Conservation (phyloP, 1,140 invertebrate species). For the Calephelis nemesis region DNA sequence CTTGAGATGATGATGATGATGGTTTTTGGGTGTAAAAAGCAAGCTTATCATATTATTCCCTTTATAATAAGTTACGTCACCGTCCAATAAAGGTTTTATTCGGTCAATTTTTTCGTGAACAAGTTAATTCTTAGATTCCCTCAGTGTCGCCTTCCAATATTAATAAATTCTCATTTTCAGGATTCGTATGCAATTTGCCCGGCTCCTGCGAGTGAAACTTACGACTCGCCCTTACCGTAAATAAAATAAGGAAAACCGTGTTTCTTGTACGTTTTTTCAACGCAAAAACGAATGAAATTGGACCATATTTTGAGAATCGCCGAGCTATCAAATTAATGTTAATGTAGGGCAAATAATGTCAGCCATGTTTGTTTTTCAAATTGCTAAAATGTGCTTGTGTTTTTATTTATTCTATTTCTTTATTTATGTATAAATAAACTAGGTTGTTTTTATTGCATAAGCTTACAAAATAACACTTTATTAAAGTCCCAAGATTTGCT, state of each 20-base stretch:
- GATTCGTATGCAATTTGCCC: constrained; percentile 73
- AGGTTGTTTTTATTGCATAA: too few species aligned
- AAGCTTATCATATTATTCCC: background rate
- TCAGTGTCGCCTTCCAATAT: constrained; percentile 63
- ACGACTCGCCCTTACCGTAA: constrained; percentile 62
- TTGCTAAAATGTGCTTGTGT: background rate
- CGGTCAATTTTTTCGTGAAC: constrained; percentile 46
- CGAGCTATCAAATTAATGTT: constrained; percentile 51
- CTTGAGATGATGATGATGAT: too few species aligned
- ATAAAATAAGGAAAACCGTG: constrained; percentile 51
- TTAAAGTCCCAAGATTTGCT: too few species aligned
- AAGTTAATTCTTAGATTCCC: constrained; percentile 64
- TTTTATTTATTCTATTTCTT: background rate
- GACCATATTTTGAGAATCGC: constrained; percentile 53
- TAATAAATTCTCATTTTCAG: constrained; percentile 74
- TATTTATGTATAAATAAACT: background rate
- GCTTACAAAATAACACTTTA: too few species aligned
- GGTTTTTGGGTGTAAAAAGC: background rate
- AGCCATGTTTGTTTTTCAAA: background rate
- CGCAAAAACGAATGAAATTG: constrained; percentile 55
- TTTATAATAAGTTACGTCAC: background rate
- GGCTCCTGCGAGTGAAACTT: constrained; percentile 62
- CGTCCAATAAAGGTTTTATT: constrained; percentile 31
- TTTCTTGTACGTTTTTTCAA: constrained; percentile 52
- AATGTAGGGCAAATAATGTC: constrained; percentile 2